phyloP scores from a whole-genome alignment of 2,888 invertebrate genomes.

The Atrina japonica region DNA sequence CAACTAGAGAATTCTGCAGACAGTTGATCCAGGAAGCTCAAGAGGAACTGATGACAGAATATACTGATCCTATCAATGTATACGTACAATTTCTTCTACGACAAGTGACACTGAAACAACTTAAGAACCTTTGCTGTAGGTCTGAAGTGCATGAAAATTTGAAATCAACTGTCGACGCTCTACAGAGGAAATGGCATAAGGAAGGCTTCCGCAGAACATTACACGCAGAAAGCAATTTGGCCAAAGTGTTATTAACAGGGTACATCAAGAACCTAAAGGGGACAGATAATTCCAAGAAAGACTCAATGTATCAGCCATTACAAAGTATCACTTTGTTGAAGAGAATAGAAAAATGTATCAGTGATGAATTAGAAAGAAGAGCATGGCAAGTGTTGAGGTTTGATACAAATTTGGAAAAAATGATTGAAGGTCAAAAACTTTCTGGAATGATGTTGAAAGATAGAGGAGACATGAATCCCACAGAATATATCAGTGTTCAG shows the following conservation, averaged over 20 bases:
- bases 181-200: conserved; percentile 26
- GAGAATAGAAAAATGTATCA: too few relatives aligned
- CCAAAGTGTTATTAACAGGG: conserved; percentile 14
- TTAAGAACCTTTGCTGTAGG: neutral
- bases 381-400: too few relatives aligned
- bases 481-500: too few relatives aligned
- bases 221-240: neutral
- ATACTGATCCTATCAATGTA: conserved; percentile 13
- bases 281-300: neutral
- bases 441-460: too few relatives aligned
- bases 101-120: conserved; percentile 4
- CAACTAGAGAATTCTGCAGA: conserved; percentile 15
- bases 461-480: too few relatives aligned
- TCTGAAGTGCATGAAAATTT: neutral
- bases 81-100: conserved; percentile 27
- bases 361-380: too few relatives aligned
- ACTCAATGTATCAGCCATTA: too few relatives aligned
- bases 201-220: conserved; percentile 14
- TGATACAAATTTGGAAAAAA: conserved; percentile 4
- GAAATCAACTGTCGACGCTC: neutral
- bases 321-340: too few relatives aligned
- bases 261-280: neutral
- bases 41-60: conserved; percentile 22
- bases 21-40: conserved; percentile 11
- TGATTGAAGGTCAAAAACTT: neutral